Conservation (phyloP, 2,797 vertebrate genomes). For the Gephyroberyx darwinii region DNA sequence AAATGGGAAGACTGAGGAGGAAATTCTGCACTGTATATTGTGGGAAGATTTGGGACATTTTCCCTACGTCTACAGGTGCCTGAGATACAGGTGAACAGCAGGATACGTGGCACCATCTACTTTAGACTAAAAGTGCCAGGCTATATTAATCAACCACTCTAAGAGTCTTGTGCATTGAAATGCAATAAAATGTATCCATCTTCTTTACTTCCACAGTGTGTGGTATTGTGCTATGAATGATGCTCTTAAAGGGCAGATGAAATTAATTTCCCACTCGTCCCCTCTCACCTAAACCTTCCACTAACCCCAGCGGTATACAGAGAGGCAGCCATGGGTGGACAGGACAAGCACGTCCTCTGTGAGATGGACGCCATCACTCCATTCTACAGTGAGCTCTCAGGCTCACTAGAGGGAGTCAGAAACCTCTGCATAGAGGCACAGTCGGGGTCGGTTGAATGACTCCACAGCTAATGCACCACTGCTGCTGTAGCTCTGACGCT, state of each 20-base stretch:
- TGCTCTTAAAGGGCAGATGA: constrained; percentile 3
- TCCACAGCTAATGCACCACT: constrained; percentile 79
- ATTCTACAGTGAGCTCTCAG: constrained; percentile 77
- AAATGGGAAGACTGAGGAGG: background rate
- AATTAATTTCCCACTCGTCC: constrained; percentile 26
- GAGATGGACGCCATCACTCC: constrained; percentile 70
- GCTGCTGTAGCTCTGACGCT: constrained; percentile 69
- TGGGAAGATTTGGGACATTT: constrained; percentile 33
- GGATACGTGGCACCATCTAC: background rate
- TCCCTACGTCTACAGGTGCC: constrained; percentile 51
- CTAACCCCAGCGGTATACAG: constrained; percentile 36
- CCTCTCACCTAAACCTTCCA: constrained; percentile 23
- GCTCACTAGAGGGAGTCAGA: constrained; percentile 84
- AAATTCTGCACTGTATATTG: background rate
- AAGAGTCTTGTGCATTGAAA: constrained; percentile 24
- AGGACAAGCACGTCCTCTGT: constrained; percentile 52
- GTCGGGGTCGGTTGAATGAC: constrained; percentile 69
- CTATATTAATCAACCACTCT: constrained; percentile 18
- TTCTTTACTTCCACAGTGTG: background rate
- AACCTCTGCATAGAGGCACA: constrained; percentile 76
- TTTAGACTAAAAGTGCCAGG: background rate
- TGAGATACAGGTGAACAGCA: constrained; percentile 36
- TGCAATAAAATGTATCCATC: constrained; percentile 19
- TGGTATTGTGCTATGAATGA: constrained; percentile 19
- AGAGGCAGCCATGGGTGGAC: constrained; percentile 43